phyloP scores from a whole-genome alignment of 2,113 vertebrate species.

The Orcinus orca region DNA sequence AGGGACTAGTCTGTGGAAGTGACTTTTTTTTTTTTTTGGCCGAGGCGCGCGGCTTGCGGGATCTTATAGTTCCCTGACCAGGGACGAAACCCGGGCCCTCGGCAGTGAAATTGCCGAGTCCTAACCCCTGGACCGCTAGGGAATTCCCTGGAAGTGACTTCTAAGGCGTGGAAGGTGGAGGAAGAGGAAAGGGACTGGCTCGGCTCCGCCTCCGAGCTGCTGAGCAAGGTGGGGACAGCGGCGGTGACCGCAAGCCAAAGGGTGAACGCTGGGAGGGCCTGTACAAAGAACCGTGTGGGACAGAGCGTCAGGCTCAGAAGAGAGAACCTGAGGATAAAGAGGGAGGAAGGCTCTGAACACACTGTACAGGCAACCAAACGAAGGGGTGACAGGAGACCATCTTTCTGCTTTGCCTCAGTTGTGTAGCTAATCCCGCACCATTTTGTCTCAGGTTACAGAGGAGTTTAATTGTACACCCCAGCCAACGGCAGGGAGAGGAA shows the following conservation, averaged over 20 bases:
- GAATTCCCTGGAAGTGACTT: neutral
- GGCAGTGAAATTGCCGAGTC: neutral
- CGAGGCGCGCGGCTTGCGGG: too few relatives aligned
- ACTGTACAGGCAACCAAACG: neutral
- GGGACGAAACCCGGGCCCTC: neutral
- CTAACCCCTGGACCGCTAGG: neutral
- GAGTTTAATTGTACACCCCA: neutral
- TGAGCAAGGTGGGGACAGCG: neutral
- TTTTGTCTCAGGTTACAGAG: neutral
- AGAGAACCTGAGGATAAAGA: neutral
- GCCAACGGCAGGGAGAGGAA: neutral
- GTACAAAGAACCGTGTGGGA: neutral
- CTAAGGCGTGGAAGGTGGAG: neutral
- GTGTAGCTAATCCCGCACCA: neutral
- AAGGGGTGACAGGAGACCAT: neutral
- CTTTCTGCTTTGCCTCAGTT: neutral
- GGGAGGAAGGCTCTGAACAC: neutral
- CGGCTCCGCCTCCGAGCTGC: neutral
- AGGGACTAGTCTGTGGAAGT: neutral
- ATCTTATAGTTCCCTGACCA: neutral
- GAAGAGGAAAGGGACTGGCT: neutral
- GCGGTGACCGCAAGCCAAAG: neutral
- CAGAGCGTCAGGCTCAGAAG: neutral
- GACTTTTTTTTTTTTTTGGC: neutral
- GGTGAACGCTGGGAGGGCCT: too few relatives aligned